Percentiles rank a stretch among this genome's conserved stretches.
These are phyloP conservation scores for Drusus annulatus DNA, from an alignment of 1,140 invertebrate genomes.

Conservation along the genomic window DNA sequence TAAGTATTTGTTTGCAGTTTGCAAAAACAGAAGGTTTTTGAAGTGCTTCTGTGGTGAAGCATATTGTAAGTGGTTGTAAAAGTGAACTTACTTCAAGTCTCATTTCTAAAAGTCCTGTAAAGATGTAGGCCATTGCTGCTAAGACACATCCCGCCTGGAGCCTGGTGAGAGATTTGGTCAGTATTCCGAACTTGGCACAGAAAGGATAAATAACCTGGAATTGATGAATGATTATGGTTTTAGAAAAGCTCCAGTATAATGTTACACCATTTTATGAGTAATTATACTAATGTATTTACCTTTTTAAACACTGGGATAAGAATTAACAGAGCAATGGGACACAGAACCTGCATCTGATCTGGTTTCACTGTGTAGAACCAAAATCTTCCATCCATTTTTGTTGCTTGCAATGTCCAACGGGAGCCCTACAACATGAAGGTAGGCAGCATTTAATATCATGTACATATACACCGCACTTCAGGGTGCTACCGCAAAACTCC, in stretches of 20 bases:
- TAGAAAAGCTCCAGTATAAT: no score
- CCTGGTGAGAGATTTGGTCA: constrained; percentile 79
- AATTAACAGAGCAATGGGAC: constrained; percentile 87
- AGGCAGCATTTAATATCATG: no score
- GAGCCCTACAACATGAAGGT: constrained; percentile 78
- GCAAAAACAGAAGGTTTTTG: no score
- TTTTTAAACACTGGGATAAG: constrained; percentile 92
- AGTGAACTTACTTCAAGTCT: constrained; percentile 74
- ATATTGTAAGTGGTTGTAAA: no score
- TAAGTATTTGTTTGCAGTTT: no score
- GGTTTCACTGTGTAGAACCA: constrained; percentile 81
- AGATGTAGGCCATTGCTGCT: constrained; percentile 79
- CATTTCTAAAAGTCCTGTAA: constrained; percentile 81
- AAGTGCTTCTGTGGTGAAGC: no score
- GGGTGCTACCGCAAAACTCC: no score
- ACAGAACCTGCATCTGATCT: constrained; percentile 93
- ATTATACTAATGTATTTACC: constrained; percentile 59
- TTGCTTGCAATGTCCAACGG: constrained; percentile 95
- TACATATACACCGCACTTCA: no score
- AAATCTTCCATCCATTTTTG: constrained; percentile 89
- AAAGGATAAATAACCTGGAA: constrained; percentile 75
- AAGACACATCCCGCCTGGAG: constrained; percentile 83
- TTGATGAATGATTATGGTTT: no score
- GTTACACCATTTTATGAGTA: no score
- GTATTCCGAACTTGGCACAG: constrained; percentile 67